phyloP scores from a whole-genome alignment of 2,797 vertebrate genomes.

The Takifugu rubripes region DNA sequence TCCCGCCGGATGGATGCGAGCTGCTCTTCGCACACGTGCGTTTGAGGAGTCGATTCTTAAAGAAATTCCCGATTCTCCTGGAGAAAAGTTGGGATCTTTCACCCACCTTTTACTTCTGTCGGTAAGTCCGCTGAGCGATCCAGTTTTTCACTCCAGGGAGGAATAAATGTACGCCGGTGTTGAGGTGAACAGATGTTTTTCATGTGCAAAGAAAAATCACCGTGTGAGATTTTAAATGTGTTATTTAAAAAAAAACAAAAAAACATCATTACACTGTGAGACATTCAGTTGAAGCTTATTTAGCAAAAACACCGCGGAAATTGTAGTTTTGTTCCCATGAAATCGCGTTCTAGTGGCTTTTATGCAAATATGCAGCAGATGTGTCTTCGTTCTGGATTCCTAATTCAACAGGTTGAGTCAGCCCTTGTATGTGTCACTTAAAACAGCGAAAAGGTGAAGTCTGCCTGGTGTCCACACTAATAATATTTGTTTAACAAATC shows the following conservation, averaged over 20 bases:
- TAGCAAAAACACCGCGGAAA: no score
- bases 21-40: constrained; percentile 11
- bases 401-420: constrained; percentile 61
- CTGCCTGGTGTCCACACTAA: background rate
- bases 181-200: background rate
- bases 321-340: no score
- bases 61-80: constrained; percentile 15
- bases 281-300: no score
- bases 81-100: constrained; percentile 35
- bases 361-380: constrained; percentile 5
- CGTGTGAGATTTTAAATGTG: no score
- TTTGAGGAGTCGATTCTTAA: constrained; percentile 18
- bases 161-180: no score
- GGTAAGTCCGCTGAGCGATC: constrained; percentile 33
- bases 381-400: constrained; percentile 4
- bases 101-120: constrained; percentile 17
- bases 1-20: constrained; percentile 35
- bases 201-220: background rate
- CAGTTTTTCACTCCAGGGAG: background rate
- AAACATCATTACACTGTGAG: no score
- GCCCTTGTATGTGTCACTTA: background rate
- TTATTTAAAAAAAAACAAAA: no score
- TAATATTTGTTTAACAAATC: background rate
- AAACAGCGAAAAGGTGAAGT: background rate
- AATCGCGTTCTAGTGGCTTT: no score